These are phyloP conservation scores for Wasmannia auropunctata DNA, from an alignment of 1,140 invertebrate species.

Conservation along the genomic window DNA sequence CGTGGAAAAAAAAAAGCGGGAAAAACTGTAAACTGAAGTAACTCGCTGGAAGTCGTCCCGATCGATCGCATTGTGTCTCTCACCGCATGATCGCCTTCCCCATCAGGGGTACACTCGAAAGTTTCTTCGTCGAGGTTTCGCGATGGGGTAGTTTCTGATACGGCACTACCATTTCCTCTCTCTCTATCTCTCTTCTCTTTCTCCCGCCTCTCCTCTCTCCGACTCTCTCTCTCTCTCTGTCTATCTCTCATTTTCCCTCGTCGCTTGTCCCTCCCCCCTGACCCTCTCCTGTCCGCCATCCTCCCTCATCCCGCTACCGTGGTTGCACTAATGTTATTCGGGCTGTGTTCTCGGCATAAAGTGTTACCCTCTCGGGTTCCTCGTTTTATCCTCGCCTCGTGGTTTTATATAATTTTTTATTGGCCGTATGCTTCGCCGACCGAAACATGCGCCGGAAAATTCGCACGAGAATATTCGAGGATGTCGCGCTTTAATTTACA, in stretches of 20 bases:
- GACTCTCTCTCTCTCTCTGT: background rate
- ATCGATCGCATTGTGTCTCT: constrained; percentile 60
- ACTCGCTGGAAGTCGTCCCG: constrained; percentile 53
- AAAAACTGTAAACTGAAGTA: constrained; percentile 59
- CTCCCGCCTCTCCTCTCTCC: background rate
- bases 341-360: constrained; percentile 48
- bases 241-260: background rate
- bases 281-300: no score
- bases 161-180: constrained; percentile 14
- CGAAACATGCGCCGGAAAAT: constrained; percentile 40
- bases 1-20: constrained; percentile 44
- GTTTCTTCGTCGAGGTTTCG: constrained; percentile 57
- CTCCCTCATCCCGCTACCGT: background rate
- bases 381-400: constrained; percentile 21
- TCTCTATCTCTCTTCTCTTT: background rate
- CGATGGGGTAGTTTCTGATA: constrained; percentile 46
- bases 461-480: constrained; percentile 24
- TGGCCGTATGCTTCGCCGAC: constrained; percentile 20
- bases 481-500: constrained; percentile 41
- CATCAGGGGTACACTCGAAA: constrained; percentile 46
- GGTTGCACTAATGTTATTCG: constrained; percentile 50
- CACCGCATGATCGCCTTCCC: constrained; percentile 48
- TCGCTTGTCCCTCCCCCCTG: background rate
- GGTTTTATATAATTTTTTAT: constrained; percentile 61
- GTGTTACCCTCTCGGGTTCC: constrained; percentile 32